Evolutionary conservation across 2,888 invertebrate species (phyloP), one percentile per base, ranked within the genome.

Genomic region (Tipula confusa): DNA sequence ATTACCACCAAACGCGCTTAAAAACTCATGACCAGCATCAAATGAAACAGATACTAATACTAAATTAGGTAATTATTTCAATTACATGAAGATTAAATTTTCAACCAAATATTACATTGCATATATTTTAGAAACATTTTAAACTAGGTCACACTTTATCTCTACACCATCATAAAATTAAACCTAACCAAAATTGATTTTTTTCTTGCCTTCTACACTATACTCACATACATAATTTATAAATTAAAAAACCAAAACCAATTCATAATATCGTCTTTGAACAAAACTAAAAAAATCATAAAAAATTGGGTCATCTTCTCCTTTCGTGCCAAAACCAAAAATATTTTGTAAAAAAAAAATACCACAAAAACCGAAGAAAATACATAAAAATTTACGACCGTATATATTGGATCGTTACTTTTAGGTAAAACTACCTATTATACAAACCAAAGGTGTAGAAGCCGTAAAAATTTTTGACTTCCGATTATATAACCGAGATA

Each of bases 381-480:
- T 64, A 64, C 18, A 64, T 64, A 64, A 64, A 64, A 64, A 64
- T 64, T 64, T 24, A 64, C 64, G 64, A 64, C 64, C 64, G 43
- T 43, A 43, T 64, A 64, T 24, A 64, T 64, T 9, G 24, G 9
- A 64, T 64, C 64, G 43, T 43, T 43, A 64, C 24, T 64, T 15
- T 43, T 18, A 24, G 64, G 64, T 64, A 64, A 43, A 64, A 64
- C 24, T 24, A 43, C 15, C 2, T 43, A 15, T 43, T n/a, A 43
- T 15, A n/a, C 2, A n/a, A n/a, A n/a, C n/a, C n/a, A n/a, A 36
- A 36, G 36, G 36, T 36, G 36, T 36, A 43, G 2, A n/a, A n/a
- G 24, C 64, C 64, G 24, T 64, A 64, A 64, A 33, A 64, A 24
- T 24, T 6, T 18, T 24, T 64, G 64, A 9, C 64, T 24, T 2